Conservation (phyloP, 2,797 vertebrate species). For the Columba guinea region DNA sequence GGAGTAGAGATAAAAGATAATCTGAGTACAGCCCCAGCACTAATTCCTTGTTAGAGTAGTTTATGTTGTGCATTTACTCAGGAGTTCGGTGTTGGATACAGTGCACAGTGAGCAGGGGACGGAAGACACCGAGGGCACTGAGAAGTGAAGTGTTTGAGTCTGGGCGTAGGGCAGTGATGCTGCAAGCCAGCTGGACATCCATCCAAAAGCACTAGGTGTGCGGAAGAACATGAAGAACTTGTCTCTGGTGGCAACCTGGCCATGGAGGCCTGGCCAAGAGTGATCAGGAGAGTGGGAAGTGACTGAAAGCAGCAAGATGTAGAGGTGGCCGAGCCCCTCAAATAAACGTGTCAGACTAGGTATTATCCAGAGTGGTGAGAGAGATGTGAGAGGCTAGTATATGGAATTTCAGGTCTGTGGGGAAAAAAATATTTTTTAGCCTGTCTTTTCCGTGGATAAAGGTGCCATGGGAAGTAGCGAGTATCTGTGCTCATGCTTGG, state of each 20-base stretch:
- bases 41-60: not conserved
- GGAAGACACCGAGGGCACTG: not conserved
- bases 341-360: not conserved
- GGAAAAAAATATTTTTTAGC: not conserved
- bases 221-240: not conserved
- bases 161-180: not conserved
- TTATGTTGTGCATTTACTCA: not conserved
- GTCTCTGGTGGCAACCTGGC: not conserved
- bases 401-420: not conserved
- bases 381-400: not conserved
- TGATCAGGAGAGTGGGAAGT: not conserved
- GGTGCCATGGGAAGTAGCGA: not conserved
- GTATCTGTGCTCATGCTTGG: not conserved
- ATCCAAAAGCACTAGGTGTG: not conserved
- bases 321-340: not conserved
- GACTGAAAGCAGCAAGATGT: not conserved
- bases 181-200: not conserved
- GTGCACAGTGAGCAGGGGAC: not conserved
- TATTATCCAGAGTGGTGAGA: not conserved
- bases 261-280: not conserved
- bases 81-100: not conserved
- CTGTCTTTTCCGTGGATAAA: not conserved
- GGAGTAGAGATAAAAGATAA: conserved; percentile 21
- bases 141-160: not conserved
- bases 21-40: not conserved